Evolutionary conservation across 2,888 invertebrate species (phyloP).

Genomic region (Mesorhabditis spiculigera): DNA sequence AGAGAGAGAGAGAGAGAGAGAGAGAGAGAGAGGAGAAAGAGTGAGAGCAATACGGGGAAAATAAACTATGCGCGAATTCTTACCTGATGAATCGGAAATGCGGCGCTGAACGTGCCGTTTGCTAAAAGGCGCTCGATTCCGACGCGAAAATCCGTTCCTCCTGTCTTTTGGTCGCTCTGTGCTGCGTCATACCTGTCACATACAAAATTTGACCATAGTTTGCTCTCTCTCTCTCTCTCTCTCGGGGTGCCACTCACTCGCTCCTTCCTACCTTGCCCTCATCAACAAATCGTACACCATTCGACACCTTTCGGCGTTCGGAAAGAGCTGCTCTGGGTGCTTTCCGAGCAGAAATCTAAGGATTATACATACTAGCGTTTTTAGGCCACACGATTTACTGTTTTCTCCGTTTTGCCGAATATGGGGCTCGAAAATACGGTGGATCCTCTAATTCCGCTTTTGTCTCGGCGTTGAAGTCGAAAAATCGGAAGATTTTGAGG

Average conservation of each 20-base stretch:
- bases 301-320: constrained; percentile 80
- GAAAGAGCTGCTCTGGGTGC: constrained; percentile 67
- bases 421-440: constrained; percentile 62
- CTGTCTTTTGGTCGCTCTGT: not conserved
- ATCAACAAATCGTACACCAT: constrained; percentile 87
- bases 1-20: too few relatives aligned
- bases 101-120: constrained; percentile 77
- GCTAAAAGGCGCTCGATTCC: constrained; percentile 81
- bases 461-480: constrained; percentile 35
- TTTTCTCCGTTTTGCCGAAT: constrained; percentile 19
- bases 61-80: too few relatives aligned
- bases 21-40: too few relatives aligned
- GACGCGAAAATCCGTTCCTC: constrained; percentile 61
- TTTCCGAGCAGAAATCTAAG: constrained; percentile 44
- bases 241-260: too few relatives aligned
- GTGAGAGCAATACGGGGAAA: too few relatives aligned
- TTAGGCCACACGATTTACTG: too few relatives aligned
- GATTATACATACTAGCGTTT: too few relatives aligned
- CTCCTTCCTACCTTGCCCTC: constrained; percentile 11
- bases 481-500: constrained; percentile 29
- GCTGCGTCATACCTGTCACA: not conserved
- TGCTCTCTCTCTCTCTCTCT: too few relatives aligned
- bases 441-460: constrained; percentile 49
- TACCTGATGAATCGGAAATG: constrained; percentile 79
- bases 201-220: too few relatives aligned